Evolutionary conservation across 2,797 vertebrate genomes (phyloP), one percentile per base, ranked within the genome.

Genomic region (Takifugu ocellatus): DNA sequence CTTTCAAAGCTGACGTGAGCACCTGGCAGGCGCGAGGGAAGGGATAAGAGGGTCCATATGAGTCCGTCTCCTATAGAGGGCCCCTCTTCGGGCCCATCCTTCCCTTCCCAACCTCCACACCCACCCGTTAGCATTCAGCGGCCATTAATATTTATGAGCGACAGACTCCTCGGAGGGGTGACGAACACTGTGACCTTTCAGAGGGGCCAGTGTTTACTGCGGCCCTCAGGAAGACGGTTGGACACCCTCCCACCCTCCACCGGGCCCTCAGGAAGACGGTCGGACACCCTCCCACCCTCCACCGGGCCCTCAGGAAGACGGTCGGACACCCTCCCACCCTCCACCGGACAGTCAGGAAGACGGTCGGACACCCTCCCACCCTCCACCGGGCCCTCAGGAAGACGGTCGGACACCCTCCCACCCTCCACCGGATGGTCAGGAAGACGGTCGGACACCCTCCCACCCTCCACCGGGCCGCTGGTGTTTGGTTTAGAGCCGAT

Each of bases 161-260:
- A 62, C 69, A 59, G 74, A 71, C 49, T 69, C 53, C 64, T 74
- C 46, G 46, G 49, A 17, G 66, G 70, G 75, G 66, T 78, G 74
- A 85, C 80, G 84, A 85, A 89, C 85, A 89, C 77, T 73, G 66
- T 76, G 63, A 85, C 76, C 88, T 86, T 88, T 88, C 73, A 86
- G 78, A 76, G 26, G 64, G 33, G 61, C 33, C 46, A 9, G 55
- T 77, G 71, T 86, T 87, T 86, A 87, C 72, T 60, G 66, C 74
- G 69, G 59, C 70, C 69, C 77, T 75, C 75, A 84, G 79, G 77
- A 61, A 70, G 17, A n/a, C 68, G 63, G 68, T 69, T 60, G 69
- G 66, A 66, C 11, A n/a, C 56, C 74, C 57, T 61, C 65, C 26
- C 7, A 60, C 68, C 61, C 61, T 72, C 84, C 77, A 75, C 85